phyloP scores from a whole-genome alignment of 2,113 vertebrate genomes.

The Canis aureus region DNA sequence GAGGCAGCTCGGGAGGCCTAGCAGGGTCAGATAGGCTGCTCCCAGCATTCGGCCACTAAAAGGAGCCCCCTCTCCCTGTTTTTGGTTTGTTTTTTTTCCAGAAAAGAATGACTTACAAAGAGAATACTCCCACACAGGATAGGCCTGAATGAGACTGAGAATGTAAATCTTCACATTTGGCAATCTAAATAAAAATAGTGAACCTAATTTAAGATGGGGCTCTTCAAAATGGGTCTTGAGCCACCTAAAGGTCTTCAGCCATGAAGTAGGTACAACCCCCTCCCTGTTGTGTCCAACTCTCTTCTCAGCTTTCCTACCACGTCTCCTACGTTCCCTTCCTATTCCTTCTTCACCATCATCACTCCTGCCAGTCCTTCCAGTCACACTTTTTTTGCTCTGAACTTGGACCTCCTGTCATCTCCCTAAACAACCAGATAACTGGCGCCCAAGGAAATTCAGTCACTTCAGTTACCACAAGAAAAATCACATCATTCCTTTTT shows the following conservation, averaged over 20 bases:
- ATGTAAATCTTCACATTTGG: background rate
- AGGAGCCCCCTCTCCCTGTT: background rate
- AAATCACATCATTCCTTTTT: background rate
- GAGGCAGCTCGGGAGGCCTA: background rate
- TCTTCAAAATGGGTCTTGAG: background rate
- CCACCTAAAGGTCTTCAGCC: background rate
- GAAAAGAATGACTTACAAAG: background rate
- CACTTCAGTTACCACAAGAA: background rate
- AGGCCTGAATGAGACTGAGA: background rate
- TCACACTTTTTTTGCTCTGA: background rate
- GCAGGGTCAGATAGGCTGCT: background rate
- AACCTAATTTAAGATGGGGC: background rate
- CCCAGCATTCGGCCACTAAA: background rate
- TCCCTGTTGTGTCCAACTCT: background rate
- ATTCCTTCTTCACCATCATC: background rate
- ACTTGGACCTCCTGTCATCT: background rate
- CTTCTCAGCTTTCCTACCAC: background rate
- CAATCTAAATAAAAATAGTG: background rate
- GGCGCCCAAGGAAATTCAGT: background rate
- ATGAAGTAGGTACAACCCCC: fast-evolving
- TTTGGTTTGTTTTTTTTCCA: background rate
- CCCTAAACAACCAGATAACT: background rate
- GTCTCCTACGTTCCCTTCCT: background rate
- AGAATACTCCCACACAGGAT: background rate
- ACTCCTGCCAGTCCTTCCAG: background rate